phyloP scores from a whole-genome alignment of 2,797 vertebrate species.

The Varecia variegata region DNA sequence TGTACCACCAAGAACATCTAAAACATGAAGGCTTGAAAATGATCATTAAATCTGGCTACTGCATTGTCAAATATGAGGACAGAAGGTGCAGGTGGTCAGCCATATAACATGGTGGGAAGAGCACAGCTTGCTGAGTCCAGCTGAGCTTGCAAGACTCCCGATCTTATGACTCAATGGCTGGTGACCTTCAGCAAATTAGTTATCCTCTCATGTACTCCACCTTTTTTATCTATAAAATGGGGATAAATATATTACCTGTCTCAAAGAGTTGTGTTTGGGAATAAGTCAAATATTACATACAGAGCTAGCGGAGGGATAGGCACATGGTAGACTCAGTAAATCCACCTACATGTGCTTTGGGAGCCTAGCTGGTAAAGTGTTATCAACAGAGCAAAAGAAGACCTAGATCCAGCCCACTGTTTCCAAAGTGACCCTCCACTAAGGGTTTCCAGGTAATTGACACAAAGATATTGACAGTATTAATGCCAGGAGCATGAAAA shows the following conservation, averaged over 20 bases:
- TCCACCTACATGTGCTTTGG: not conserved
- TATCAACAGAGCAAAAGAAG: not conserved
- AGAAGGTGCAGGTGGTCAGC: not conserved
- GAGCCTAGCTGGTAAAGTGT: not conserved
- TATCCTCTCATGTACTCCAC: not conserved
- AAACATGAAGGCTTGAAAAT: not conserved
- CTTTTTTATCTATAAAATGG: not conserved
- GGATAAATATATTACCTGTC: not conserved
- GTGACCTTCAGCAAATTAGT: not conserved
- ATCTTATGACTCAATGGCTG: not conserved
- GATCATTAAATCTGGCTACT: not conserved
- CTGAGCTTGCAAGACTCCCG: not conserved
- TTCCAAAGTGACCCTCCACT: not conserved
- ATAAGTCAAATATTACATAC: not conserved
- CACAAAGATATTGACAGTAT: not conserved
- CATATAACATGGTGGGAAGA: not conserved
- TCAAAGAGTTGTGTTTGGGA: slow-evolving; percentile 2
- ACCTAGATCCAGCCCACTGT: not conserved
- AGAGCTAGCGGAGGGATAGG: not conserved
- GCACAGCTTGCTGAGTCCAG: not conserved
- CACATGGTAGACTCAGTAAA: not conserved
- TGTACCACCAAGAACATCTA: not conserved
- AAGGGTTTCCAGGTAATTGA: not conserved
- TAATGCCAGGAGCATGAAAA: not conserved
- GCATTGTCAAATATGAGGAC: not conserved